Percentiles rank a stretch among this genome's conserved stretches.
These are phyloP conservation scores for Trachurus trachurus DNA, from an alignment of 2,797 vertebrate genomes.

Conservation along the genomic window DNA sequence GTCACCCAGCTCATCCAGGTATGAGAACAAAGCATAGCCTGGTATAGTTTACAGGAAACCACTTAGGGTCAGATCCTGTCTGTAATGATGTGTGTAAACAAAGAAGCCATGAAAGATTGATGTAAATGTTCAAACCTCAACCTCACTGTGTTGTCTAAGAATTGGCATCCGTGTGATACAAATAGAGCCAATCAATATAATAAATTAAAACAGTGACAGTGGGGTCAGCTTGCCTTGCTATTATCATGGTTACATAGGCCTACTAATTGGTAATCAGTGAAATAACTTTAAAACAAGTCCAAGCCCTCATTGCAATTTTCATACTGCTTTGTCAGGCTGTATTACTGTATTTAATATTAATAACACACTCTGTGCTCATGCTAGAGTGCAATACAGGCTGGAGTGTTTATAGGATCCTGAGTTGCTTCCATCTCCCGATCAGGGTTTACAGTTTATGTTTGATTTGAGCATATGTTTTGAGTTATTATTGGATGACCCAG, in stretches of 20 bases:
- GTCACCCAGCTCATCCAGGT: slow-evolving; percentile 57
- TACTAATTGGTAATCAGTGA: neutral
- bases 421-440: neutral
- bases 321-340: neutral
- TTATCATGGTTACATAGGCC: neutral
- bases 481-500: slow-evolving; percentile 38
- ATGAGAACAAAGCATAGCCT: slow-evolving; percentile 59
- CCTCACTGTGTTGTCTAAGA: slow-evolving; percentile 33
- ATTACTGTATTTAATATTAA: neutral
- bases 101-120: slow-evolving; percentile 83
- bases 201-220: slow-evolving; percentile 2
- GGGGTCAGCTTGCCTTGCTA: neutral
- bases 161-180: slow-evolving; percentile 9
- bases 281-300: neutral
- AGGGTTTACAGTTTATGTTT: slow-evolving; percentile 8
- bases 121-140: slow-evolving; percentile 76
- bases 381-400: neutral
- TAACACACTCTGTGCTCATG: neutral
- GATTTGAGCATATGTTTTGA: slow-evolving; percentile 13
- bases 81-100: slow-evolving; percentile 78
- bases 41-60: slow-evolving; percentile 77
- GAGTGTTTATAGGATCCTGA: neutral
- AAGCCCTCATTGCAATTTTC: neutral
- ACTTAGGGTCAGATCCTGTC: slow-evolving; percentile 72
- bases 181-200: neutral